A percentile compares a stretch with the other conserved stretches of the same genome.
These are phyloP conservation scores for Drosophila suboccidentalis DNA, from an alignment of 2,888 invertebrate species.

Conservation along the genomic window DNA sequence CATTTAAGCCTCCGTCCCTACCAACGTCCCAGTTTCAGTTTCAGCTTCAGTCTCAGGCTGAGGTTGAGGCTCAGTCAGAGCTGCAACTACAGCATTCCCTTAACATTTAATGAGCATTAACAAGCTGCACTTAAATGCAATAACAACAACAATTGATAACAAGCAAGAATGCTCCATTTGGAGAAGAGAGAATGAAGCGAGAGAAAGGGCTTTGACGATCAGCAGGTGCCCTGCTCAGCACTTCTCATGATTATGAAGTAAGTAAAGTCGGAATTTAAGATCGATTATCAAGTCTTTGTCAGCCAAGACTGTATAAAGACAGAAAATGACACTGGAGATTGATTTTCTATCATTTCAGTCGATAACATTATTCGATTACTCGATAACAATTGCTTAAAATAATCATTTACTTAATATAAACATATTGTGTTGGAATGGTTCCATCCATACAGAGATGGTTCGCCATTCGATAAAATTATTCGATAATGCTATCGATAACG, in stretches of 20 bases:
- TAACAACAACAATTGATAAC: constrained; percentile 82
- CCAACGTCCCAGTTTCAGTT: constrained; percentile 8
- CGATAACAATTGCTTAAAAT: background rate
- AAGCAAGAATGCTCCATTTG: constrained; percentile 72
- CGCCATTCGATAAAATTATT: background rate
- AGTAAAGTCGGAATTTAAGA: too few species aligned
- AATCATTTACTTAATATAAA: too few species aligned
- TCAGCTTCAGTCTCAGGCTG: constrained; percentile 11
- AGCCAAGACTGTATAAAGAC: too few species aligned
- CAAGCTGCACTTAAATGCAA: constrained; percentile 82
- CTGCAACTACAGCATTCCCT: constrained; percentile 59
- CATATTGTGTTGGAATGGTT: too few species aligned
- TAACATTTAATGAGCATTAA: constrained; percentile 82
- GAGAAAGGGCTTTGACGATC: constrained; percentile 36
- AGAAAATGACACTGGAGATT: background rate
- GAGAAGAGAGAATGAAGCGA: constrained; percentile 35
- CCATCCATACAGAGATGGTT: too few species aligned
- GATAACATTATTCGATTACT: background rate
- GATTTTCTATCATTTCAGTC: background rate
- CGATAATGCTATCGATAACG: background rate
- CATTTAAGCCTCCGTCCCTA: background rate
- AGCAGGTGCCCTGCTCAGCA: constrained; percentile 37
- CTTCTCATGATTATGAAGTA: too few species aligned
- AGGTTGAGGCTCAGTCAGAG: constrained; percentile 11
- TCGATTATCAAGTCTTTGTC: too few species aligned